Conservation (phyloP, 2,888 invertebrate species). For the Volucella zonaria region DNA sequence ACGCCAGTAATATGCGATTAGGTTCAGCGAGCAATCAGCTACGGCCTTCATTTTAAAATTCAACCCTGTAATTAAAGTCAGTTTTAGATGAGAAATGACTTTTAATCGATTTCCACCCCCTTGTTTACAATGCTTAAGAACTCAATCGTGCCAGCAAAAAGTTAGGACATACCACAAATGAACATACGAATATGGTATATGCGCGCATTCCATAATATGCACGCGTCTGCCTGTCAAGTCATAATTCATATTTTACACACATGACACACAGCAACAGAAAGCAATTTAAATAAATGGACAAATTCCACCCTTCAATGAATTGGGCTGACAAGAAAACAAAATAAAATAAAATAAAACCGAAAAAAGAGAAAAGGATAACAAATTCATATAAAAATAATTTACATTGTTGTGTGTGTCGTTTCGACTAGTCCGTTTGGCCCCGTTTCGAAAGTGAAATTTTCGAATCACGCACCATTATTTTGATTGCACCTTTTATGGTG, state of each 20-base stretch:
- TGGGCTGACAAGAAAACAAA: neutral
- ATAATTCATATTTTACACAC: slow-evolving; percentile 70
- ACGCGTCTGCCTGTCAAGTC: slow-evolving; percentile 38
- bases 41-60: slow-evolving; percentile 31
- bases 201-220: slow-evolving; percentile 28
- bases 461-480: slow-evolving; percentile 73
- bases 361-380: slow-evolving; percentile 26
- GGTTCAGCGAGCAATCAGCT: slow-evolving; percentile 33
- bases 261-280: slow-evolving; percentile 29
- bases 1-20: neutral
- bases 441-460: slow-evolving; percentile 67
- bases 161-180: slow-evolving; percentile 12
- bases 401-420: slow-evolving; percentile 20
- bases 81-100: slow-evolving; percentile 27
- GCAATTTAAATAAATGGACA: slow-evolving; percentile 70
- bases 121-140: slow-evolving; percentile 43
- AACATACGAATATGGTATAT: slow-evolving; percentile 2
- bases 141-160: slow-evolving; percentile 12
- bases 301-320: slow-evolving; percentile 64
- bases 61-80: slow-evolving; percentile 29
- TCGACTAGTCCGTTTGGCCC: slow-evolving; percentile 6
- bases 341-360: slow-evolving; percentile 3
- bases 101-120: slow-evolving; percentile 70
- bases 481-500: slow-evolving; percentile 74
- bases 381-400: slow-evolving; percentile 60